Evolutionary conservation across 1,140 invertebrate genomes (phyloP).

Genomic region (Medauroidea extradentata): DNA sequence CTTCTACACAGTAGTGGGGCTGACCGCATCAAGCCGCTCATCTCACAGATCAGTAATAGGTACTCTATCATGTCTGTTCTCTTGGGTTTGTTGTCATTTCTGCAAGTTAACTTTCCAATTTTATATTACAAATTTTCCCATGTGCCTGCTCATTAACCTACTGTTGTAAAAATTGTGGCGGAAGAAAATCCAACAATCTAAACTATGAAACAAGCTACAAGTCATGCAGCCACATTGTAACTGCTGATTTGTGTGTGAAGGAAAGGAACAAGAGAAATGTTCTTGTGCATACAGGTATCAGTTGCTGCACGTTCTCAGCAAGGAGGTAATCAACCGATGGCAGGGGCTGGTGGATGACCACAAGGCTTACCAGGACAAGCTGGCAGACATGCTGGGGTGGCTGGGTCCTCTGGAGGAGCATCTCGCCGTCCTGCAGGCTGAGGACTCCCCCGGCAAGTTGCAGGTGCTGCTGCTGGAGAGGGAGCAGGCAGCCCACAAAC

Average conservation of each 20-base stretch:
- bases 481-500: slow-evolving; percentile 75
- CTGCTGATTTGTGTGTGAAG: too few relatives aligned
- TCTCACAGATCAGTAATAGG: slow-evolving; percentile 83
- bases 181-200: too few relatives aligned
- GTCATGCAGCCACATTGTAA: too few relatives aligned
- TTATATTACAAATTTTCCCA: too few relatives aligned
- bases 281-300: slow-evolving; percentile 61
- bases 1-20: slow-evolving; percentile 79
- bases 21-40: slow-evolving; percentile 79
- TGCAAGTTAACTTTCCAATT: too few relatives aligned
- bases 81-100: too few relatives aligned
- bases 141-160: too few relatives aligned
- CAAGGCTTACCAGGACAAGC: slow-evolving; percentile 70
- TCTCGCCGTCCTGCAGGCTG: slow-evolving; percentile 52
- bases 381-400: slow-evolving; percentile 72
- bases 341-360: slow-evolving; percentile 82
- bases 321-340: slow-evolving; percentile 85
- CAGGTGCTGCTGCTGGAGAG: slow-evolving; percentile 75
- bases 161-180: too few relatives aligned
- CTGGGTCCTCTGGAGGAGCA: slow-evolving; percentile 70
- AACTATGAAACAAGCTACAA: too few relatives aligned
- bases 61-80: too few relatives aligned
- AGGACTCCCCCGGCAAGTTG: slow-evolving; percentile 52
- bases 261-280: background rate
- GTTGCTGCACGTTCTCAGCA: slow-evolving; percentile 71